These are phyloP conservation scores for Hirtodrosophila histrioides DNA, from an alignment of 2,888 invertebrate species.

Conservation along the genomic window DNA sequence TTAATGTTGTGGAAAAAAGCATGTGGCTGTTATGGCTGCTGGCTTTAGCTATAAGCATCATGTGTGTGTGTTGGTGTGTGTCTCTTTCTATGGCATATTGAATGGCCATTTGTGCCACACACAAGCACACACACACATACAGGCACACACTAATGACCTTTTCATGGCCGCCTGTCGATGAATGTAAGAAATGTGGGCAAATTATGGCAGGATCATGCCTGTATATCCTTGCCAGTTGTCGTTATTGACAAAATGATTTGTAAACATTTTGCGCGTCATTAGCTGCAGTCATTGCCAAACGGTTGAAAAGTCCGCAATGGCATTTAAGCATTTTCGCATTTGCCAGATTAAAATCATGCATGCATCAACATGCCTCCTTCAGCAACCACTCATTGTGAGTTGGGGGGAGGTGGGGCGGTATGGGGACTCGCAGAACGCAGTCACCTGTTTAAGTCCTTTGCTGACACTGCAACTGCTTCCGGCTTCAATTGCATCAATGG, in stretches of 20 bases:
- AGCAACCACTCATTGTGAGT: background rate
- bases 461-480: conserved; percentile 76
- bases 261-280: conserved; percentile 81
- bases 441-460: conserved; percentile 69
- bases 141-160: conserved; percentile 76
- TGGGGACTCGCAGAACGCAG: too few species aligned
- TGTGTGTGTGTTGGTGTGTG: conserved; percentile 27
- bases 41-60: conserved; percentile 53
- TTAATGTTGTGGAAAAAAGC: conserved; percentile 82
- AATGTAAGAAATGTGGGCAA: conserved; percentile 80
- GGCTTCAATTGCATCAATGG: conserved; percentile 75
- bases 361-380: conserved; percentile 45
- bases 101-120: conserved; percentile 77
- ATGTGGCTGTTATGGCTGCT: conserved; percentile 80
- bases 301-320: conserved; percentile 43
- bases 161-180: conserved; percentile 77
- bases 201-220: conserved; percentile 68
- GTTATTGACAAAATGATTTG: conserved; percentile 80
- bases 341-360: conserved; percentile 78
- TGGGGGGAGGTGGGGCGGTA: too few species aligned
- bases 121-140: conserved; percentile 37
- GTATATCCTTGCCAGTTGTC: conserved; percentile 59
- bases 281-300: conserved; percentile 58
- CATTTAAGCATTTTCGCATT: conserved; percentile 63
- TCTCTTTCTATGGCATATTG: conserved; percentile 70